A percentile compares a stretch with the other conserved stretches of the same genome.
These are phyloP conservation scores for Tupiocoris notatus DNA, from an alignment of 2,888 invertebrate species.

Conservation along the genomic window DNA sequence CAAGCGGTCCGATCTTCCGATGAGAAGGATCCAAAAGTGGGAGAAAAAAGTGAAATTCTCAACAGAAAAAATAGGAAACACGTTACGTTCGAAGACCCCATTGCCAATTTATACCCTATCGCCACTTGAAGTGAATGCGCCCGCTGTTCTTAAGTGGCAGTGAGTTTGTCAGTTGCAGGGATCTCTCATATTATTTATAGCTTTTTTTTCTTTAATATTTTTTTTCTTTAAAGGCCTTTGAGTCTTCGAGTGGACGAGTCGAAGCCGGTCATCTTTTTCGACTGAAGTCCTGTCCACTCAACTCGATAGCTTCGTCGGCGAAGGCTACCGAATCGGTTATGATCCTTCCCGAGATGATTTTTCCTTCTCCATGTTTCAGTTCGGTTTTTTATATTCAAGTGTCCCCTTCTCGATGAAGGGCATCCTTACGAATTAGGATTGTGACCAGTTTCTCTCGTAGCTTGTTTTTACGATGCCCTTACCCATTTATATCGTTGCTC, in stretches of 20 bases:
- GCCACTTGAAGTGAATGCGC: conserved; percentile 40
- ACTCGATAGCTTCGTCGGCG: conserved; percentile 1
- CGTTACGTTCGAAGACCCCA: neutral
- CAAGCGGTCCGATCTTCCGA: neutral
- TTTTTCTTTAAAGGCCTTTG: neutral
- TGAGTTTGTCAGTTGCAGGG: conserved; percentile 21
- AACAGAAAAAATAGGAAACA: neutral
- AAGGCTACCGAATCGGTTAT: conserved; percentile 29
- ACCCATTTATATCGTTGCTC: neutral
- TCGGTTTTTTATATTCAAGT: neutral
- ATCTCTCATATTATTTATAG: conserved; percentile 34
- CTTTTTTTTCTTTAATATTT: neutral
- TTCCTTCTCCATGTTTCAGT: neutral
- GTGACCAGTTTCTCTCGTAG: conserved; percentile 4
- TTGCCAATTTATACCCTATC: conserved; percentile 39
- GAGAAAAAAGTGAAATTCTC: conserved; percentile 6
- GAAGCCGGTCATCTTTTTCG: conserved; percentile 1
- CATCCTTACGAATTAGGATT: conserved; percentile 9
- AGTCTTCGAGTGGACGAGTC: conserved; percentile 1
- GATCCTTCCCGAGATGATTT: conserved; percentile 19
- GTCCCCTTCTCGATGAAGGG: conserved; percentile 13
- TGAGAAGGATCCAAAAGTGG: neutral
- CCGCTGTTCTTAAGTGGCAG: conserved; percentile 40
- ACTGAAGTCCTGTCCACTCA: neutral
- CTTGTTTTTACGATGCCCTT: conserved; percentile 1